A percentile compares a stretch with the other conserved stretches of the same genome.
phyloP scores from a whole-genome alignment of 2,888 invertebrate species.

The Tineola bisselliella region DNA sequence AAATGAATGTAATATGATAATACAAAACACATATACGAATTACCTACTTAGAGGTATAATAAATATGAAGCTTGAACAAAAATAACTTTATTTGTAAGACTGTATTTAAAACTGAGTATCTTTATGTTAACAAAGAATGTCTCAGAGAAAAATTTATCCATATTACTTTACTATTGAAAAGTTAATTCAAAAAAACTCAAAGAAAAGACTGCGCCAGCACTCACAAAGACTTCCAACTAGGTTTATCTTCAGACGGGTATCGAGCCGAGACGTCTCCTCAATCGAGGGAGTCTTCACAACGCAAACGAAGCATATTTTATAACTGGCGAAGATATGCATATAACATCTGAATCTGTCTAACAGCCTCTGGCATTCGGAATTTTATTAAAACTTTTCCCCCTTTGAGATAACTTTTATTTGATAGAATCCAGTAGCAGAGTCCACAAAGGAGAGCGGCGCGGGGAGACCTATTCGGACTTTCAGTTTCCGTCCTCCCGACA shows the following conservation, averaged over 20 bases:
- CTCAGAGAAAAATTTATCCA: background rate
- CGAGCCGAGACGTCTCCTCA: background rate
- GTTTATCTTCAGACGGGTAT: constrained; percentile 5
- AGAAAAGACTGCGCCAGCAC: background rate
- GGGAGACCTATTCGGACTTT: constrained; percentile 21
- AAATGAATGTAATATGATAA: no score
- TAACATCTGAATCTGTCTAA: constrained; percentile 45
- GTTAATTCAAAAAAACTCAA: constrained; percentile 1
- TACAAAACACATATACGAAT: no score
- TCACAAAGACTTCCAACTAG: constrained; percentile 9
- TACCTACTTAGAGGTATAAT: no score
- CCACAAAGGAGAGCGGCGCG: background rate
- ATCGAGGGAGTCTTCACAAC: constrained; percentile 4
- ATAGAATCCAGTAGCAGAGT: constrained; percentile 40
- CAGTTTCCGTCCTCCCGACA: constrained; percentile 27
- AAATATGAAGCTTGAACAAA: no score
- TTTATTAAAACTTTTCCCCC: constrained; percentile 65
- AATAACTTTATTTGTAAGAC: no score
- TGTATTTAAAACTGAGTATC: no score
- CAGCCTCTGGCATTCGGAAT: constrained; percentile 53
- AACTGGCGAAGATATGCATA: constrained; percentile 39
- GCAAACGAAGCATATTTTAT: constrained; percentile 24
- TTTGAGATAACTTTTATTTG: constrained; percentile 62
- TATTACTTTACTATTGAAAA: background rate
- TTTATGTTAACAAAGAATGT: background rate